These are phyloP conservation scores for Cryptosula pallasiana DNA, from an alignment of 2,888 invertebrate genomes.

Conservation along the genomic window DNA sequence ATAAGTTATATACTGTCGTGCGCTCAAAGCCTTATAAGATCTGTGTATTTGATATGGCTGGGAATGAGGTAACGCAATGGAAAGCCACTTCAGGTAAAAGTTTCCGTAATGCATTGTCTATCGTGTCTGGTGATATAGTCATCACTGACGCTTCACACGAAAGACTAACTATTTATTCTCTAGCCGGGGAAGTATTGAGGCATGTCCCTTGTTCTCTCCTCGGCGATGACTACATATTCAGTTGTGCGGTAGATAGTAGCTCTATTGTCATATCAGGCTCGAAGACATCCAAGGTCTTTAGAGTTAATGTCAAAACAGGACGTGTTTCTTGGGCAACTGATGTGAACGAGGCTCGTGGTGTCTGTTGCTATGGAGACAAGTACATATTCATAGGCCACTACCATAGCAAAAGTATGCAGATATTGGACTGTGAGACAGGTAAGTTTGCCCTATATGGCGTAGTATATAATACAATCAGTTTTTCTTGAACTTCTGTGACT, in stretches of 20 bases:
- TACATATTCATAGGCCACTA: neutral
- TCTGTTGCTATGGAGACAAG: neutral
- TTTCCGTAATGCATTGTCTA: neutral
- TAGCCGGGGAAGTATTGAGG: neutral
- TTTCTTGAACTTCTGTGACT: too few species aligned
- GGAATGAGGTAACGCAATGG: neutral
- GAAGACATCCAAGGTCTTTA: neutral
- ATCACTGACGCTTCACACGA: neutral
- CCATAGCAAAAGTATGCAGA: neutral
- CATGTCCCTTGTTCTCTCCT: neutral
- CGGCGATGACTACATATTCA: neutral
- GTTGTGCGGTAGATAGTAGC: neutral
- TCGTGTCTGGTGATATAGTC: neutral
- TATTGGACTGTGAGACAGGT: neutral
- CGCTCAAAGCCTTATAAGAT: neutral
- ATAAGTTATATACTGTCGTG: neutral
- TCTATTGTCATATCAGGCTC: neutral
- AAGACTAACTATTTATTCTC: neutral
- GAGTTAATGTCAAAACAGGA: neutral
- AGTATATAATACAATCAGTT: too few species aligned
- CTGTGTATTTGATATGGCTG: neutral
- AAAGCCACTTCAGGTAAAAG: neutral
- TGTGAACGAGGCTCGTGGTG: neutral
- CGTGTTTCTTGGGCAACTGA: neutral
- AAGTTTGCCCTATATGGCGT: too few species aligned